A percentile compares a stretch with the other conserved stretches of the same genome.
Evolutionary conservation across 1,140 invertebrate species (phyloP).

Genomic region (Fopius arisanus): DNA sequence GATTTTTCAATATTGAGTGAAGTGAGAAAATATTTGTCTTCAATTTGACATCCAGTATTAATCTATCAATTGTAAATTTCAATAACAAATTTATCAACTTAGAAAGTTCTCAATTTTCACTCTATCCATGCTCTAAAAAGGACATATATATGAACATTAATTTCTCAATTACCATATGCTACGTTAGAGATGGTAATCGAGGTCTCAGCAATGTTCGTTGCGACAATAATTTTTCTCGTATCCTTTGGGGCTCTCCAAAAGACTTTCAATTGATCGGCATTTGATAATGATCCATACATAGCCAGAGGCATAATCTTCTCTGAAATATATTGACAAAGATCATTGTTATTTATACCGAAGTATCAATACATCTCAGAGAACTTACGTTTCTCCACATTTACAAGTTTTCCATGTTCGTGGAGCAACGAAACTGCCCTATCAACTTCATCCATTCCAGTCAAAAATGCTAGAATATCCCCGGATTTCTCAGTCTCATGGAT

Average conservation of each 20-base stretch:
- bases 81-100: too few relatives aligned
- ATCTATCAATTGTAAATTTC: too few relatives aligned
- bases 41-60: too few relatives aligned
- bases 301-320: conserved; percentile 83
- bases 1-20: too few relatives aligned
- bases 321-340: conserved; percentile 43
- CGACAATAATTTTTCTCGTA: conserved; percentile 89
- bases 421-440: conserved; percentile 76
- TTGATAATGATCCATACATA: conserved; percentile 90
- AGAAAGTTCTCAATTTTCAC: too few relatives aligned
- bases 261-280: conserved; percentile 86
- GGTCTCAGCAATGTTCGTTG: conserved; percentile 98
- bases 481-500: conserved; percentile 84
- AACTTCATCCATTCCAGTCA: conserved; percentile 95
- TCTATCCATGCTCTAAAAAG: too few relatives aligned
- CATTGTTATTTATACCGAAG: not conserved
- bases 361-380: conserved; percentile 5
- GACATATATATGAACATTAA: too few relatives aligned
- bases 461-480: conserved; percentile 92
- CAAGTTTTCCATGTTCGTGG: conserved; percentile 70
- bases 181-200: conserved; percentile 89
- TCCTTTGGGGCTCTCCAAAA: conserved; percentile 81
- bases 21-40: too few relatives aligned
- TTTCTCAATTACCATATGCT: conserved; percentile 81
- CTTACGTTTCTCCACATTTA: conserved; percentile 63